phyloP scores from a whole-genome alignment of 2,113 vertebrate genomes.

The Antechinus flavipes region DNA sequence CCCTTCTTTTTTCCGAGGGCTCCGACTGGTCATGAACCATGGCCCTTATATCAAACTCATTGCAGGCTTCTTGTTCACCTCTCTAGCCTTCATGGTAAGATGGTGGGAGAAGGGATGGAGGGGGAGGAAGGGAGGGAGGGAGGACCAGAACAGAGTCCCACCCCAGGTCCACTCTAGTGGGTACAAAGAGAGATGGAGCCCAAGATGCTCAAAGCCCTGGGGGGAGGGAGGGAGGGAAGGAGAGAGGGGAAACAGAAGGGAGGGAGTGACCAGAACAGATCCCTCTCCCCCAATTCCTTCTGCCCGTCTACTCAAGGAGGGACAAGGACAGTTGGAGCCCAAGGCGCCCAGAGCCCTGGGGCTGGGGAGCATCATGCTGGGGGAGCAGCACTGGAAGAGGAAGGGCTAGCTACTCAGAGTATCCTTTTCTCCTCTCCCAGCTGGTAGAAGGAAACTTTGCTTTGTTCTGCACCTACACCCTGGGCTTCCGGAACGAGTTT shows the following conservation, averaged over 20 bases:
- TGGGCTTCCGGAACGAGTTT: conserved; percentile 93
- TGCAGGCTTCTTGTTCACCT: conserved; percentile 94
- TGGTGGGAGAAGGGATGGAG: neutral
- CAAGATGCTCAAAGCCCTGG: too few relatives aligned
- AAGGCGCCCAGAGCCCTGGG: neutral
- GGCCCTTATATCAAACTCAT: conserved; percentile 94
- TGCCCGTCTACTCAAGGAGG: neutral
- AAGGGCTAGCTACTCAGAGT: neutral
- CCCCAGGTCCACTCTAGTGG: too few relatives aligned
- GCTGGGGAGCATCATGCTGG: fast-evolving
- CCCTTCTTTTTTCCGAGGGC: conserved; percentile 88
- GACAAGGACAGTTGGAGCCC: neutral
- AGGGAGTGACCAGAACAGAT: too few relatives aligned
- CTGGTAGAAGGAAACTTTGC: conserved; percentile 98
- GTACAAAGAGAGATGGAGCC: neutral
- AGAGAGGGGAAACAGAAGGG: too few relatives aligned
- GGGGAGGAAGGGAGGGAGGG: conserved; percentile 49
- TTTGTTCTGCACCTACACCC: conserved; percentile 94
- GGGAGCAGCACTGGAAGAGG: neutral
- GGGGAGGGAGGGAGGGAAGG: too few relatives aligned
- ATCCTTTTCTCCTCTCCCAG: conserved; percentile 77
- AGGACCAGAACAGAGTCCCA: neutral
- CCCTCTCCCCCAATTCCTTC: too few relatives aligned
- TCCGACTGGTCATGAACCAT: conserved; percentile 91
- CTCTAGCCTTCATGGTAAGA: conserved; percentile 94